Base-by-base conservation (phyloP, 1,140 invertebrate genomes). In the Drosophila saltans region DNA sequence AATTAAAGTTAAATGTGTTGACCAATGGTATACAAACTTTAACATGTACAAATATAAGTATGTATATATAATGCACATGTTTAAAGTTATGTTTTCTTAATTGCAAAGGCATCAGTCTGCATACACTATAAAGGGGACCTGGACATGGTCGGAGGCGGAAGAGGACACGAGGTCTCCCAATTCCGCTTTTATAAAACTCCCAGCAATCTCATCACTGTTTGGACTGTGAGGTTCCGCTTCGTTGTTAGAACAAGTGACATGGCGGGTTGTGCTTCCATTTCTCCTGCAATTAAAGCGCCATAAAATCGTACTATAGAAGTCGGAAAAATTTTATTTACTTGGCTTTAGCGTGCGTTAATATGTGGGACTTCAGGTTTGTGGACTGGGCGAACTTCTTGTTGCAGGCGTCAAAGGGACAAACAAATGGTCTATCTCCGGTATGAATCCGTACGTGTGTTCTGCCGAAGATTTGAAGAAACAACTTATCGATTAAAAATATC, bases 361-460 rank as follows among this genome's bases (percentile, higher is more conserved):
- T 99, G 93, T 99, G 98, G 81, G 98, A 99, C 93, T 99, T 99
- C 28, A 99, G 94, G 93, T 99, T 99, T 75, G 98, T 99, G 41
- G 97, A 98, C 93, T 99, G 98, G 36, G 98, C 98, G 94, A 99
- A 99, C 92, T 99, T 99, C 93, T 99, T 99, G 92, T 98, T 99
- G 93, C 98, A 99, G 28, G 97, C 98, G 93, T 99, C 98, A 93
- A 99, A 99, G 0, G 98, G 98, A 94, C 98, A 99, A 33, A 99
- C 98, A 92, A 99, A 99, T 0, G 98, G 98, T 60, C 98, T 94
- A 92, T 99, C 98, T 11, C 97, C 98, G 0, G 98, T 99, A 93
- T 99, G 98, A 90, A 99, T 99, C 72, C 98, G 94, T 5, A 99
- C 98, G 92, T 99, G 98, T n/a, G 98, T 99, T 92, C 98, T 95